Percentiles rank a stretch among this genome's conserved stretches.
Conservation (phyloP, 1,140 invertebrate genomes). For the Saccostrea glomerata region DNA sequence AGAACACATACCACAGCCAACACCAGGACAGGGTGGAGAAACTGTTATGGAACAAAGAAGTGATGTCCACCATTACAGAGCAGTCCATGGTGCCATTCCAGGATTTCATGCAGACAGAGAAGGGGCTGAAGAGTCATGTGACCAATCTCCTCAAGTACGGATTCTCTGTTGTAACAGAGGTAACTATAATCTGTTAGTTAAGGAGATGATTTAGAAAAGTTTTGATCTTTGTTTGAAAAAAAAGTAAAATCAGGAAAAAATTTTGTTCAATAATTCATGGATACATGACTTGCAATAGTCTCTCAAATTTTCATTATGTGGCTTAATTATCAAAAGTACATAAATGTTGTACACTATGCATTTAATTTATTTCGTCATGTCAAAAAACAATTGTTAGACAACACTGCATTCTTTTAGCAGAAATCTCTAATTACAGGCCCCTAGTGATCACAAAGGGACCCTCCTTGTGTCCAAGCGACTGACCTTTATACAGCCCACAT, state of each 20-base stretch:
- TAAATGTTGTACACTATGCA: too few relatives aligned
- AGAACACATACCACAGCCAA: slow-evolving; percentile 58
- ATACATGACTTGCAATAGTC: not conserved
- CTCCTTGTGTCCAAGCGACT: slow-evolving; percentile 80
- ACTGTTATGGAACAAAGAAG: slow-evolving; percentile 64
- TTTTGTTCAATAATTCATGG: not conserved
- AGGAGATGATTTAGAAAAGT: not conserved
- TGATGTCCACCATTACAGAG: slow-evolving; percentile 38
- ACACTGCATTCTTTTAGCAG: not conserved
- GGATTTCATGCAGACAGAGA: slow-evolving; percentile 61
- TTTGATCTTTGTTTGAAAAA: not conserved
- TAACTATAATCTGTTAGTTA: slow-evolving; percentile 29
- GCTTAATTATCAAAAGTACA: not conserved
- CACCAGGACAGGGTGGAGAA: slow-evolving; percentile 40
- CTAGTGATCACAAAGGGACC: slow-evolving; percentile 79
- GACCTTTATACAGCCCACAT: slow-evolving; percentile 82
- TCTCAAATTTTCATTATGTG: too few relatives aligned
- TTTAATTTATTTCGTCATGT: too few relatives aligned
- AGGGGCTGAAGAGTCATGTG: slow-evolving; percentile 61
- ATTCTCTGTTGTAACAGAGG: slow-evolving; percentile 65
- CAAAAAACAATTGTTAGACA: too few relatives aligned
- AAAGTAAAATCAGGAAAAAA: not conserved
- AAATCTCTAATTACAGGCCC: slow-evolving; percentile 48
- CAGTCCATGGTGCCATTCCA: slow-evolving; percentile 57
- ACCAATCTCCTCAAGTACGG: slow-evolving; percentile 66